These are phyloP conservation scores for Hylaeus volcanicus DNA, from an alignment of 1,140 invertebrate genomes.

Conservation along the genomic window DNA sequence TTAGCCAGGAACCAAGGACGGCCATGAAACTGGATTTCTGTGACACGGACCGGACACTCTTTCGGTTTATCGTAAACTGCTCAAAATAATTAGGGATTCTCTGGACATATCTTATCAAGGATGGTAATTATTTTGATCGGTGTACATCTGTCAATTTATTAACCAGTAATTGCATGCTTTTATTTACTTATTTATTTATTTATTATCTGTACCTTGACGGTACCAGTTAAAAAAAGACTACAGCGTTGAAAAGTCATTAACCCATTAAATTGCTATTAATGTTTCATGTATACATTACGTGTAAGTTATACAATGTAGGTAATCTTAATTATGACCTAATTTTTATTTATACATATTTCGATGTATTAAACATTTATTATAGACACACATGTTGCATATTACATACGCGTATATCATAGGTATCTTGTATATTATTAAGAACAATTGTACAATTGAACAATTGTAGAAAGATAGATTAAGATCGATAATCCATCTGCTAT, in stretches of 20 bases:
- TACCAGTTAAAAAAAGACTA: background rate
- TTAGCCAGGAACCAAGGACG: conserved; percentile 16
- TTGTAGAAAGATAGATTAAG: too few relatives aligned
- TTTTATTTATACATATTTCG: background rate
- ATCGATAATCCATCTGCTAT: too few relatives aligned
- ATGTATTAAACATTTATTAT: background rate
- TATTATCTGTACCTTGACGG: background rate
- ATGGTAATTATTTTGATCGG: background rate
- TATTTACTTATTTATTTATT: conserved; percentile 47
- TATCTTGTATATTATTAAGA: background rate
- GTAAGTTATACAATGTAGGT: conserved; percentile 1
- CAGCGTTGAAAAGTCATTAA: background rate
- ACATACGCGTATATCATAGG: background rate
- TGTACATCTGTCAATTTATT: background rate
- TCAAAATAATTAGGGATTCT: conserved; percentile 1
- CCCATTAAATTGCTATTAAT: background rate
- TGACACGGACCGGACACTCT: too few relatives aligned
- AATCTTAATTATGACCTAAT: background rate
- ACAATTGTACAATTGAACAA: too few relatives aligned
- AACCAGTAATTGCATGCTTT: conserved; percentile 1
- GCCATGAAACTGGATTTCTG: background rate
- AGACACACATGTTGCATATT: conserved; percentile 23
- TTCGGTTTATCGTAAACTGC: background rate
- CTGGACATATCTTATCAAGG: background rate
- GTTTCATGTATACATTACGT: background rate